Evolutionary conservation across 2,113 vertebrate species (phyloP).

Genomic region (Upupa epops): DNA sequence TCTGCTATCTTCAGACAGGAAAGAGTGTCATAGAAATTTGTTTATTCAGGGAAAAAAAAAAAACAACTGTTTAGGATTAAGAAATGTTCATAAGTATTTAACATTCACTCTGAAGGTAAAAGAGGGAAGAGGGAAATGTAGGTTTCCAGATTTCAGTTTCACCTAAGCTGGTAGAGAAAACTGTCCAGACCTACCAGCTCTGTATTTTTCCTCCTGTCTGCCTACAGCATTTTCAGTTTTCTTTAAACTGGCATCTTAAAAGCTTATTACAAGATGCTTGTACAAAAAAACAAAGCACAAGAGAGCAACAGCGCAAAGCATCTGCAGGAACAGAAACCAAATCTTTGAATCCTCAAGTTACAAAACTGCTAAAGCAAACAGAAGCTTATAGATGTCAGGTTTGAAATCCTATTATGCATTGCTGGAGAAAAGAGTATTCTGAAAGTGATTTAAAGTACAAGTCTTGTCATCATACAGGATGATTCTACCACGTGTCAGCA

Average conservation of each 20-base stretch:
- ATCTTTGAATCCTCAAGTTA: background rate
- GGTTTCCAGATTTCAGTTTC: constrained; percentile 22
- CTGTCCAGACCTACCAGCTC: background rate
- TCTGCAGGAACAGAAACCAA: background rate
- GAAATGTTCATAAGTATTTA: background rate
- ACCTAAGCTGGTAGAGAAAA: background rate
- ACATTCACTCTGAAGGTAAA: background rate
- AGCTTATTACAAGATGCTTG: background rate
- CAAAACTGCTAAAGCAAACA: background rate
- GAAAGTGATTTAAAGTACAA: background rate
- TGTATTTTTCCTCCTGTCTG: background rate
- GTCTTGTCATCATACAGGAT: background rate
- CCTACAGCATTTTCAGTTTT: background rate
- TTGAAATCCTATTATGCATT: background rate
- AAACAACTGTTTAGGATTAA: background rate
- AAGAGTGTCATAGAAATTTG: background rate
- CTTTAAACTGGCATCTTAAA: background rate
- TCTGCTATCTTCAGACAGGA: background rate
- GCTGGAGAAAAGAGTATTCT: background rate
- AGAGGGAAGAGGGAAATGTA: background rate
- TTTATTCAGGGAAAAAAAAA: background rate
- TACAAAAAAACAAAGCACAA: background rate
- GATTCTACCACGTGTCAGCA: background rate
- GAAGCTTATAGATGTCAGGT: background rate
- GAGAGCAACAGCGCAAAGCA: background rate